Evolutionary conservation across 1,140 invertebrate species (phyloP).

Genomic region (Subanguina moxae): DNA sequence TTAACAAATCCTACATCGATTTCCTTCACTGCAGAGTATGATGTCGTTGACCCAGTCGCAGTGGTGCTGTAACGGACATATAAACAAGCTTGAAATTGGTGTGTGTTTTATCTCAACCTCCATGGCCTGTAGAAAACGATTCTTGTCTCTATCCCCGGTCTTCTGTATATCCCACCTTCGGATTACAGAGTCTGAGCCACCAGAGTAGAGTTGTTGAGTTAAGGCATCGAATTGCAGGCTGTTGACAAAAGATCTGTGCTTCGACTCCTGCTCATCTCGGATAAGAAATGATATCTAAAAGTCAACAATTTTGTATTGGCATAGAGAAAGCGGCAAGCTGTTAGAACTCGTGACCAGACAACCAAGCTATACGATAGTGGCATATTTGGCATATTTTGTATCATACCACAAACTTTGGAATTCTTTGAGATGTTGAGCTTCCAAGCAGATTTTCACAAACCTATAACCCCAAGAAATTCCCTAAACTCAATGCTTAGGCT

Average conservation of each 20-base stretch:
- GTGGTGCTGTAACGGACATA: constrained; percentile 68
- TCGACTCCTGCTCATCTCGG: constrained; percentile 81
- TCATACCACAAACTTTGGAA: no score
- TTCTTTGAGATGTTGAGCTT: no score
- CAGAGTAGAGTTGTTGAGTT: constrained; percentile 84
- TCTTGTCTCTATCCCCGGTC: not conserved
- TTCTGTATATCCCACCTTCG: constrained; percentile 78
- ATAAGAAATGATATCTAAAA: constrained; percentile 92
- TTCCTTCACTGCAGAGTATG: constrained; percentile 88
- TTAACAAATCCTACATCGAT: constrained; percentile 73
- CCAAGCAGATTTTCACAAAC: no score
- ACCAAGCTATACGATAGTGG: no score
- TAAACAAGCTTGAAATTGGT: no score
- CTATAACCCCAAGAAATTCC: no score
- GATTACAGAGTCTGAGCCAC: constrained; percentile 95
- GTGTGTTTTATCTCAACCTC: constrained; percentile 49
- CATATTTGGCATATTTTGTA: no score
- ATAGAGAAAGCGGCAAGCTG: no score
- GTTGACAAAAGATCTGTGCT: constrained; percentile 90
- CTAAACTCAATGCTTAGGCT: no score
- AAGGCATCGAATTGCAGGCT: constrained; percentile 85
- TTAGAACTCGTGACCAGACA: no score
- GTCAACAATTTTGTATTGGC: not conserved
- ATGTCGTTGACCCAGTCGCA: constrained; percentile 99
- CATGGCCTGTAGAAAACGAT: constrained; percentile 68